Conservation (phyloP, 2,797 vertebrate genomes). For the Aythya fuligula region DNA sequence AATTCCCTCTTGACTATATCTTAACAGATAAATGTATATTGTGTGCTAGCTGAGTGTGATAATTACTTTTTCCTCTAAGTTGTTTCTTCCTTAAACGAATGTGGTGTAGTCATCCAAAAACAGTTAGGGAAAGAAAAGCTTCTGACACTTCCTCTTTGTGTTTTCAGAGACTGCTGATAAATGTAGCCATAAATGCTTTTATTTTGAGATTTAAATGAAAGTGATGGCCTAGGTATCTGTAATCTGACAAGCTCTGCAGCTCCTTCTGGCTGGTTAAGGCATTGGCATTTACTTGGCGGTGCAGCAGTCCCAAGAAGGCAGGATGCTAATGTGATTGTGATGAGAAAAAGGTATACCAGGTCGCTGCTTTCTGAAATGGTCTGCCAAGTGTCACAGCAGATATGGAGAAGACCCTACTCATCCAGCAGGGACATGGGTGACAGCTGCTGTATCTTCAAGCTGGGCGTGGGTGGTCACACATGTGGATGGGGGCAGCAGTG, state of each 20-base stretch:
- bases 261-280: neutral
- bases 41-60: neutral
- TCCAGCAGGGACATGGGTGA: accelerated
- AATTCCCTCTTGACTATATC: neutral
- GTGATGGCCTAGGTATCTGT: neutral
- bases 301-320: neutral
- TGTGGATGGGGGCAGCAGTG: neutral
- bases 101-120: neutral
- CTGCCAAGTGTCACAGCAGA: neutral
- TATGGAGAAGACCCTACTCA: neutral
- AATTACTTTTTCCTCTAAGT: neutral
- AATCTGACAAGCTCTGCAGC: neutral
- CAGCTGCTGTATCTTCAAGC: neutral
- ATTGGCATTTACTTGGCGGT: neutral
- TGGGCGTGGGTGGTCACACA: neutral
- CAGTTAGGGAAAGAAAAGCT: neutral
- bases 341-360: neutral
- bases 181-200: conserved; percentile 13
- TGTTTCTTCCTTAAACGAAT: neutral
- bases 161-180: neutral
- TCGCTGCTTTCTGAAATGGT: neutral
- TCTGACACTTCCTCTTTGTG: neutral
- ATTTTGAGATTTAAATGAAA: conserved; percentile 28
- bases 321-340: neutral
- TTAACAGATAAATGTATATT: neutral